Evolutionary conservation across 2,888 invertebrate genomes (phyloP).

Genomic region (Nemapogon koenigi): DNA sequence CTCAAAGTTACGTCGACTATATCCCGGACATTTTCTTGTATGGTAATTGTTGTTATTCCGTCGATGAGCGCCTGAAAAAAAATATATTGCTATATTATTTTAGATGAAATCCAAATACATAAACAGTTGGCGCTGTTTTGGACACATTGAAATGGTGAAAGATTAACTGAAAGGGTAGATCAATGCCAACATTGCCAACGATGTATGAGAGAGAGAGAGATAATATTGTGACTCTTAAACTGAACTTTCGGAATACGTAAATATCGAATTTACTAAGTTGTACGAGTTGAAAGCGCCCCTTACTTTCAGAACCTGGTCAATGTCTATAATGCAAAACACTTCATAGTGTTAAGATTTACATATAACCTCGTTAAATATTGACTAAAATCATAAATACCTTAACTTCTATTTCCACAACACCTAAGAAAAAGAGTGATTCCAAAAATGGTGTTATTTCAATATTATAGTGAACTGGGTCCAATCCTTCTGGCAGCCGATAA

Average conservation of each 20-base stretch:
- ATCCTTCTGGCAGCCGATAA: conserved; percentile 42
- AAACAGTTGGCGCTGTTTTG: too few species aligned
- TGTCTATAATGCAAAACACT: neutral
- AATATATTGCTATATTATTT: neutral
- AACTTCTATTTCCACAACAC: conserved; percentile 39
- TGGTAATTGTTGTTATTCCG: conserved; percentile 25
- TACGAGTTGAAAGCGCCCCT: neutral
- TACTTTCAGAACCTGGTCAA: neutral
- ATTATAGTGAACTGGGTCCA: conserved; percentile 58
- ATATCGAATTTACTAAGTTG: too few species aligned
- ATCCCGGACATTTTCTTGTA: conserved; percentile 45
- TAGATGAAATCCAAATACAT: too few species aligned
- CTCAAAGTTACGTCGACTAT: conserved; percentile 26
- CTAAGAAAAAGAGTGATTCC: conserved; percentile 52
- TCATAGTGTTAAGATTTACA: neutral
- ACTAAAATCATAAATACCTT: too few species aligned
- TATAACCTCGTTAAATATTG: neutral
- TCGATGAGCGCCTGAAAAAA: conserved; percentile 30
- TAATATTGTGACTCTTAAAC: too few species aligned
- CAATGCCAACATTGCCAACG: too few species aligned
- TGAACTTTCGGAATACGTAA: too few species aligned
- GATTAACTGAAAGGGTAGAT: too few species aligned
- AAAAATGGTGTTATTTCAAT: conserved; percentile 63
- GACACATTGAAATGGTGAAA: too few species aligned
- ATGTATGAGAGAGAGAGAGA: too few species aligned